Conservation (phyloP, 2,797 vertebrate genomes). For the Danio albolineatus region DNA sequence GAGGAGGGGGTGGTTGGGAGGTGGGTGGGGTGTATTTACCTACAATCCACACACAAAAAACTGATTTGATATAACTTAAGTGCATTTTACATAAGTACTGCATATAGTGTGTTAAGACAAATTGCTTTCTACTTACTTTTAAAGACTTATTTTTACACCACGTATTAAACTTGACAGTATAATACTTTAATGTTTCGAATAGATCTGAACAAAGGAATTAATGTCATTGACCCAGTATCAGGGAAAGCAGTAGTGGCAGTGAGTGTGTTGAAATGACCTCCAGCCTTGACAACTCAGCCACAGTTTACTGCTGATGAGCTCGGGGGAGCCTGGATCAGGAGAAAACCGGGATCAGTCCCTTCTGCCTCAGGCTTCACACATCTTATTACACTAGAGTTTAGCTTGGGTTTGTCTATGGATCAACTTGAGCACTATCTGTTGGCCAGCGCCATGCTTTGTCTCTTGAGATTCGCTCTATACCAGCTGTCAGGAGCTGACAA, state of each 20-base stretch:
- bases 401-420: conserved; percentile 45
- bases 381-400: conserved; percentile 58
- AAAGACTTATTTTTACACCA: background rate
- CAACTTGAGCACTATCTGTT: conserved; percentile 48
- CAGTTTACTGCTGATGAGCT: conserved; percentile 56
- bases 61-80: too few relatives aligned
- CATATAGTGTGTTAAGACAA: too few relatives aligned
- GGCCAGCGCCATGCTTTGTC: conserved; percentile 43
- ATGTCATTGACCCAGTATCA: background rate
- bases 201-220: background rate
- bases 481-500: conserved; percentile 43
- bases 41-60: too few relatives aligned
- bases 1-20: too few relatives aligned
- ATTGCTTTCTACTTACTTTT: too few relatives aligned
- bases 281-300: conserved; percentile 51
- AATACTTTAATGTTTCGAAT: background rate
- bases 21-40: too few relatives aligned
- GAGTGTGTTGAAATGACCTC: conserved; percentile 43
- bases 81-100: too few relatives aligned
- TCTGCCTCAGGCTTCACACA: conserved; percentile 54
- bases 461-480: conserved; percentile 30
- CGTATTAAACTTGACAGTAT: background rate
- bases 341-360: conserved; percentile 49
- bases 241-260: background rate
- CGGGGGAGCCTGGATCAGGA: conserved; percentile 54